Conservation (phyloP, 2,888 invertebrate species). For the Mystacides longicornis region DNA sequence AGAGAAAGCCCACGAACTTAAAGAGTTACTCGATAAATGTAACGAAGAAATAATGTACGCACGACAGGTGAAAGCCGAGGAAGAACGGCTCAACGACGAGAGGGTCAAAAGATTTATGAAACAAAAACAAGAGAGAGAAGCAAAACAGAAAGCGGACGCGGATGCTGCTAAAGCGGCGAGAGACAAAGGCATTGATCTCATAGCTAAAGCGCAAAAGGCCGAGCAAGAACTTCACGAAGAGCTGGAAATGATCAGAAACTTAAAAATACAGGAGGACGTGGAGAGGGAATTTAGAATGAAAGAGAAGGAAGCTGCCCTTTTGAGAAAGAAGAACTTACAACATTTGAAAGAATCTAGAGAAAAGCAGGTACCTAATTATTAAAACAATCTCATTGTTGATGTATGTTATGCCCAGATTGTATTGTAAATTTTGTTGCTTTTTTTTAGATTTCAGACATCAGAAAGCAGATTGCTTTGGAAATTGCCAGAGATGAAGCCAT, state of each 20-base stretch:
- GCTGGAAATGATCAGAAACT: constrained; percentile 44
- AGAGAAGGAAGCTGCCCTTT: constrained; percentile 55
- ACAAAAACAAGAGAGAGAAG: constrained; percentile 54
- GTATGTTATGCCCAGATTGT: neutral
- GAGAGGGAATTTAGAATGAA: constrained; percentile 62
- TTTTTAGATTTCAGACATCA: constrained; percentile 48
- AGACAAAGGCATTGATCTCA: constrained; percentile 54
- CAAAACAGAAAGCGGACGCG: constrained; percentile 46
- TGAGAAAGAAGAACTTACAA: constrained; percentile 46
- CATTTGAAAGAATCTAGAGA: constrained; percentile 47
- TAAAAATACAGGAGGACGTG: constrained; percentile 51
- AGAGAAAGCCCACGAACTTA: constrained; percentile 45
- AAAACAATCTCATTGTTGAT: neutral
- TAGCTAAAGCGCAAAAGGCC: constrained; percentile 48
- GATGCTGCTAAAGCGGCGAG: constrained; percentile 50
- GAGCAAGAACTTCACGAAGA: constrained; percentile 46
- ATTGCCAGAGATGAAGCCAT: constrained; percentile 57
- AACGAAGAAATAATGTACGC: constrained; percentile 55
- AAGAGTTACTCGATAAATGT: constrained; percentile 52
- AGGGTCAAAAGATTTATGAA: constrained; percentile 58
- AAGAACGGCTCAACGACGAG: constrained; percentile 56
- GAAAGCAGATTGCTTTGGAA: constrained; percentile 57
- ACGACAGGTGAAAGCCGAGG: constrained; percentile 56
- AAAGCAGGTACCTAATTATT: constrained; percentile 44
- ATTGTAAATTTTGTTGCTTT: neutral